Conservation (phyloP, 1,140 invertebrate genomes). For the Drosophila miranda region DNA sequence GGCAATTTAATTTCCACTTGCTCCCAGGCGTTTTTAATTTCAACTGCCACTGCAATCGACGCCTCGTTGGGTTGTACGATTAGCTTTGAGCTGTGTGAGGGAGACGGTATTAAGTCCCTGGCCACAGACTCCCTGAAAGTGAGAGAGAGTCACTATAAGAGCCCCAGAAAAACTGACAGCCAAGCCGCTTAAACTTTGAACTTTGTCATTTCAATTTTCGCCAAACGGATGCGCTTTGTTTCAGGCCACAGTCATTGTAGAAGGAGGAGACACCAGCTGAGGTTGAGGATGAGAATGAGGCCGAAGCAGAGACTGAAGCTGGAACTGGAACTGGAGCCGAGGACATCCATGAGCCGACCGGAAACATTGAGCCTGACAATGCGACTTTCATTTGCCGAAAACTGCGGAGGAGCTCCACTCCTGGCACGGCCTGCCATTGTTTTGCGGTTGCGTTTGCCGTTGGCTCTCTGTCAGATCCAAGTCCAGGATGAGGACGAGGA, state of each 20-base stretch:
- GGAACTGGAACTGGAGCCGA: constrained; percentile 22
- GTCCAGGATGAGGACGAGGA: constrained; percentile 30
- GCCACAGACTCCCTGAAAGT: neutral
- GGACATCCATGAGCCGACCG: constrained; percentile 52
- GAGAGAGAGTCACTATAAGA: constrained; percentile 36
- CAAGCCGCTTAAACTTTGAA: constrained; percentile 82
- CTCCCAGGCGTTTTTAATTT: constrained; percentile 60
- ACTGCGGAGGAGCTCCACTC: constrained; percentile 55
- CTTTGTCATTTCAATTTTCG: constrained; percentile 82
- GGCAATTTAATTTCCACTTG: constrained; percentile 75
- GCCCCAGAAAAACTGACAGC: constrained; percentile 66
- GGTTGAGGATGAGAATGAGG: constrained; percentile 20
- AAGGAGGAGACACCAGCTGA: constrained; percentile 21
- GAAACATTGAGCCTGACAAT: constrained; percentile 79
- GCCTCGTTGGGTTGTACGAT: constrained; percentile 42
- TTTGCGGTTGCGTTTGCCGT: constrained; percentile 41
- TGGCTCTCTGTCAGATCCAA: constrained; percentile 24
- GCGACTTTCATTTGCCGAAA: constrained; percentile 75
- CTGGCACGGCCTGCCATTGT: constrained; percentile 57
- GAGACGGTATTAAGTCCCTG: constrained; percentile 17
- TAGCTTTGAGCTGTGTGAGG: constrained; percentile 31
- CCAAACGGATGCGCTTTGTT: constrained; percentile 81
- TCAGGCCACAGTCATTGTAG: constrained; percentile 39
- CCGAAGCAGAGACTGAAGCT: neutral
- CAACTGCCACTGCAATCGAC: constrained; percentile 51